Evolutionary conservation across 2,797 vertebrate genomes (phyloP).

Genomic region (Aulostomus chinensis): DNA sequence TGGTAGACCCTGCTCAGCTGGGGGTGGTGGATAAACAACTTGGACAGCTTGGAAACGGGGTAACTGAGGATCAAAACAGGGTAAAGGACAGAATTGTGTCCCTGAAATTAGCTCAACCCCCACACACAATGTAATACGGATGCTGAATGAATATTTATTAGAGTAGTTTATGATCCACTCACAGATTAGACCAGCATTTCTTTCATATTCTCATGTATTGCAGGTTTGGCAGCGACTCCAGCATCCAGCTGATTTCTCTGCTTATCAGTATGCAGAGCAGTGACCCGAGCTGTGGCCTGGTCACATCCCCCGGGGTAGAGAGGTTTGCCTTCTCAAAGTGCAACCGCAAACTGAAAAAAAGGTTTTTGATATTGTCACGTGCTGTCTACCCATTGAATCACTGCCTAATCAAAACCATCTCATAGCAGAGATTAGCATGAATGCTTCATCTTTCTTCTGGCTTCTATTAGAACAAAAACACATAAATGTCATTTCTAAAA

Average conservation of each 20-base stretch:
- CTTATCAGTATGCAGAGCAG: slow-evolving; percentile 33
- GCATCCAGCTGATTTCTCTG: slow-evolving; percentile 39
- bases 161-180: slow-evolving; percentile 51
- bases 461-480: slow-evolving; percentile 25
- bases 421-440: slow-evolving; percentile 14
- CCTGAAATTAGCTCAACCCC: too few species aligned
- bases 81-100: too few species aligned
- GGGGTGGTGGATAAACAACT: too few species aligned
- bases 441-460: slow-evolving; percentile 19
- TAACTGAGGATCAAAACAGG: too few species aligned
- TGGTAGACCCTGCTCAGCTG: too few species aligned
- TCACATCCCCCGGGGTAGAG: slow-evolving; percentile 21
- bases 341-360: slow-evolving; percentile 19
- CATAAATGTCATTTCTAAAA: slow-evolving; percentile 53
- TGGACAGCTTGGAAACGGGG: too few species aligned
- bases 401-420: slow-evolving; percentile 17
- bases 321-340: slow-evolving; percentile 25
- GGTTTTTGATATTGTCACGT: slow-evolving; percentile 28
- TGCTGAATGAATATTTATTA: slow-evolving; percentile 63
- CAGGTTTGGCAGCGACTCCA: slow-evolving; percentile 23
- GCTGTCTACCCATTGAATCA: slow-evolving; percentile 10
- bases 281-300: slow-evolving; percentile 41
- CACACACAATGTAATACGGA: slow-evolving; percentile 56
- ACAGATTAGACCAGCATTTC: slow-evolving; percentile 29
- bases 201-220: slow-evolving; percentile 26